These are phyloP conservation scores for Hypotaenidia okinawae DNA, from an alignment of 2,797 vertebrate genomes.

Conservation along the genomic window DNA sequence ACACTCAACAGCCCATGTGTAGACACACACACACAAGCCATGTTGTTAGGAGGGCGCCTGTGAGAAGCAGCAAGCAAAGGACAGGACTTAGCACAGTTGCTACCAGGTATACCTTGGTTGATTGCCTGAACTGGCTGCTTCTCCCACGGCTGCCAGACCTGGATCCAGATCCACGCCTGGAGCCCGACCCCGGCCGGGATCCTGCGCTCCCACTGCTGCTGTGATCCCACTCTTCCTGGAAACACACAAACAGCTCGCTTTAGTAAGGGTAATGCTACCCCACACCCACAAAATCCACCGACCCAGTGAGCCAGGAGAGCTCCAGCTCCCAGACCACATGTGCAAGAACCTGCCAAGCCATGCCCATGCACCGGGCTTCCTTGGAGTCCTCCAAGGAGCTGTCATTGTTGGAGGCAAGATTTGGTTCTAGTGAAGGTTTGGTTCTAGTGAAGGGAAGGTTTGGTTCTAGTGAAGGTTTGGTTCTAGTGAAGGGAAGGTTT, in stretches of 20 bases:
- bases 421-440: too few relatives aligned
- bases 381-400: not conserved
- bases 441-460: too few relatives aligned
- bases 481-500: not conserved
- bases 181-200: conserved; percentile 82
- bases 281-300: not conserved
- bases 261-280: not conserved
- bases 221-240: conserved; percentile 88
- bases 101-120: conserved; percentile 76
- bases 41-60: not conserved
- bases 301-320: not conserved
- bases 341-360: not conserved
- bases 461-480: too few relatives aligned
- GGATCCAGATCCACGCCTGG: conserved; percentile 82
- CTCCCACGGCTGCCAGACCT: conserved; percentile 82
- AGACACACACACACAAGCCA: not conserved
- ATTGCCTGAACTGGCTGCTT: conserved; percentile 83
- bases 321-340: rapidly evolving
- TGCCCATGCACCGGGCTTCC: not conserved
- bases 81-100: not conserved
- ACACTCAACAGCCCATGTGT: not conserved
- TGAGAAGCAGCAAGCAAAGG: not conserved
- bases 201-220: conserved; percentile 87
- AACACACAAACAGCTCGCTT: conserved; percentile 44
- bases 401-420: not conserved